phyloP scores from a whole-genome alignment of 1,140 invertebrate species.

The Drosophila grimshawi region DNA sequence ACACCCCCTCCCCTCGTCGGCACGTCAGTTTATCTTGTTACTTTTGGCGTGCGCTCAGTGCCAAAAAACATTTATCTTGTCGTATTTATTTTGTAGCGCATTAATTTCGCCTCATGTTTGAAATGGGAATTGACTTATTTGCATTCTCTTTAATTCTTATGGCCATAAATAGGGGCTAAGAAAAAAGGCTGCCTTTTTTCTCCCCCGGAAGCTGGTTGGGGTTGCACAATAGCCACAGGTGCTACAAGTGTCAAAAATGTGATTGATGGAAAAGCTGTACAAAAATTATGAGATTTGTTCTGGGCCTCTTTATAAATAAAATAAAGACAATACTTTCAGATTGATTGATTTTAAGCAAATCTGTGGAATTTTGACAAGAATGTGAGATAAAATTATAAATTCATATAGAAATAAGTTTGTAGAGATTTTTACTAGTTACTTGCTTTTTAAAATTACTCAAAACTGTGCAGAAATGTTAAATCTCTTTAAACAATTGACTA shows the following conservation, averaged over 20 bases:
- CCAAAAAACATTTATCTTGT: slow-evolving; percentile 76
- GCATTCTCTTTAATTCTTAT: slow-evolving; percentile 75
- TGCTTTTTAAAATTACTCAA: not conserved
- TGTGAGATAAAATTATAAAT: not conserved
- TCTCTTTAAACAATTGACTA: not conserved
- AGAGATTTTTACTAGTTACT: too few species aligned
- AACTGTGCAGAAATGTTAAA: not conserved
- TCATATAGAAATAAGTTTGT: not conserved
- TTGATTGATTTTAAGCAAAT: slow-evolving; percentile 31
- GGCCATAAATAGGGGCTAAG: slow-evolving; percentile 51
- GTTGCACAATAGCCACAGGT: slow-evolving; percentile 59
- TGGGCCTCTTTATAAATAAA: slow-evolving; percentile 14
- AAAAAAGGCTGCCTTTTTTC: not conserved
- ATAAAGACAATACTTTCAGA: not conserved
- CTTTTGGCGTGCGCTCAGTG: slow-evolving; percentile 41
- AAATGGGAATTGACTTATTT: slow-evolving; percentile 77
- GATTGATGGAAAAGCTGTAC: slow-evolving; percentile 62
- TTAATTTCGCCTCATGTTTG: slow-evolving; percentile 75
- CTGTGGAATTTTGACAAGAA: not conserved
- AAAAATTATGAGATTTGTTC: slow-evolving; percentile 65
- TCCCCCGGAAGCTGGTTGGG: not conserved
- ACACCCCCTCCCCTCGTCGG: slow-evolving; percentile 1
- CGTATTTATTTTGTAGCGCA: slow-evolving; percentile 78
- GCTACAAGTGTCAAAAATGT: slow-evolving; percentile 65
- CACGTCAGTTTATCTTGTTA: slow-evolving; percentile 68